These are phyloP conservation scores for Sinhomidia bicolor DNA, from an alignment of 2,888 invertebrate species.

Conservation along the genomic window DNA sequence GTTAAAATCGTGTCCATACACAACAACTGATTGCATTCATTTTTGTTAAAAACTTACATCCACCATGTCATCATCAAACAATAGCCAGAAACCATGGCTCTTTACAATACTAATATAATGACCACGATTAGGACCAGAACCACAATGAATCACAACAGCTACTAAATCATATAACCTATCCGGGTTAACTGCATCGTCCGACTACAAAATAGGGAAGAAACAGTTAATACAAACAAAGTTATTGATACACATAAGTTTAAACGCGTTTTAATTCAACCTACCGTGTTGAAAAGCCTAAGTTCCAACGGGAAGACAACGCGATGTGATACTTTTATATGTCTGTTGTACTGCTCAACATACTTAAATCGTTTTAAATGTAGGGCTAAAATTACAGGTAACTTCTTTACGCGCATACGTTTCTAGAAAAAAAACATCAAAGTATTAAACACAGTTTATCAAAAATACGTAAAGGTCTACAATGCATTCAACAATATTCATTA, in stretches of 20 bases:
- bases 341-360: constrained; percentile 98
- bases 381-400: constrained; percentile 98
- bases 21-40: no score
- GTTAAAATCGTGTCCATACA: no score
- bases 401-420: constrained; percentile 99
- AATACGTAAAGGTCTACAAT: no score
- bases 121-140: constrained; percentile 99
- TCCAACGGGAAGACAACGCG: constrained; percentile 99
- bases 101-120: constrained; percentile 99
- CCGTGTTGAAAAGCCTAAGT: constrained; percentile 97
- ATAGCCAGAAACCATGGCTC: constrained; percentile 99
- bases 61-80: constrained; percentile 99
- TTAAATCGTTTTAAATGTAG: constrained; percentile 98
- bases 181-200: constrained; percentile 98
- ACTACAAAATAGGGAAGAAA: constrained; percentile 84
- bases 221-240: neutral
- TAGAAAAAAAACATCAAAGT: constrained; percentile 81
- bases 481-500: no score
- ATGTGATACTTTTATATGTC: constrained; percentile 99
- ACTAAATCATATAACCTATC: constrained; percentile 99
- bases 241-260: neutral
- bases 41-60: constrained; percentile 90
- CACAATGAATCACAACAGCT: constrained; percentile 99
- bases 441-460: no score
- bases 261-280: constrained; percentile 83